phyloP scores from a whole-genome alignment of 2,888 invertebrate species.

The Protula sp. region DNA sequence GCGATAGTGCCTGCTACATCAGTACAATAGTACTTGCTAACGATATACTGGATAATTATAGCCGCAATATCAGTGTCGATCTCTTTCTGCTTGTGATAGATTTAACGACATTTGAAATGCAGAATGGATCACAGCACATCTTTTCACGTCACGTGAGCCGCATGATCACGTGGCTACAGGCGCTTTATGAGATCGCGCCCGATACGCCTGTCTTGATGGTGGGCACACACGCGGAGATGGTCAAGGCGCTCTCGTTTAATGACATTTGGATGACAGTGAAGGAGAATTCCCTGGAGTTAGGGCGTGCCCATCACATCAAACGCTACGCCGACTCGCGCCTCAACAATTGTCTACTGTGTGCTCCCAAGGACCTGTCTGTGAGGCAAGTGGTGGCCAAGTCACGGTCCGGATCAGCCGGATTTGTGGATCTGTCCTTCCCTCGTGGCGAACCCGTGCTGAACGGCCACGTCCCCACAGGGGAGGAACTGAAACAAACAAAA shows the following conservation, averaged over 20 bases:
- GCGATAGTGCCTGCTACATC: conserved; percentile 19
- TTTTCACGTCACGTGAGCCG: conserved; percentile 28
- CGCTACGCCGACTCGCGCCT: conserved; percentile 21
- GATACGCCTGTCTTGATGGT: conserved; percentile 29
- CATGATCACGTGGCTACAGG: conserved; percentile 30
- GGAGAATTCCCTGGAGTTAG: conserved; percentile 25
- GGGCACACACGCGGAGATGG: conserved; percentile 30
- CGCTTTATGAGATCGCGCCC: conserved; percentile 27
- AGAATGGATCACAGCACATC: conserved; percentile 29
- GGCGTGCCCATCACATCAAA: conserved; percentile 23
- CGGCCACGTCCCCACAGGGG: conserved; percentile 18
- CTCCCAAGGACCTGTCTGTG: conserved; percentile 21
- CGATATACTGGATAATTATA: conserved; percentile 25
- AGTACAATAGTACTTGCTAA: conserved; percentile 27
- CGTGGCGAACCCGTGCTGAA: conserved; percentile 23
- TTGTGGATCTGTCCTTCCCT: conserved; percentile 27
- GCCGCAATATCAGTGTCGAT: conserved; percentile 24
- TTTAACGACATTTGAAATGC: conserved; percentile 27
- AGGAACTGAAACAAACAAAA: conserved; percentile 20
- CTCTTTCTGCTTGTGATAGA: conserved; percentile 26
- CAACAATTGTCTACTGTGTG: conserved; percentile 25
- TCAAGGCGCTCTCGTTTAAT: conserved; percentile 25
- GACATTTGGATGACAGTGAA: conserved; percentile 27
- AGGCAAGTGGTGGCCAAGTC: conserved; percentile 25
- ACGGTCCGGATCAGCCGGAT: conserved; percentile 25